Percentiles rank a stretch among this genome's conserved stretches.
phyloP scores from a whole-genome alignment of 2,888 invertebrate species.

The Arge pagana region DNA sequence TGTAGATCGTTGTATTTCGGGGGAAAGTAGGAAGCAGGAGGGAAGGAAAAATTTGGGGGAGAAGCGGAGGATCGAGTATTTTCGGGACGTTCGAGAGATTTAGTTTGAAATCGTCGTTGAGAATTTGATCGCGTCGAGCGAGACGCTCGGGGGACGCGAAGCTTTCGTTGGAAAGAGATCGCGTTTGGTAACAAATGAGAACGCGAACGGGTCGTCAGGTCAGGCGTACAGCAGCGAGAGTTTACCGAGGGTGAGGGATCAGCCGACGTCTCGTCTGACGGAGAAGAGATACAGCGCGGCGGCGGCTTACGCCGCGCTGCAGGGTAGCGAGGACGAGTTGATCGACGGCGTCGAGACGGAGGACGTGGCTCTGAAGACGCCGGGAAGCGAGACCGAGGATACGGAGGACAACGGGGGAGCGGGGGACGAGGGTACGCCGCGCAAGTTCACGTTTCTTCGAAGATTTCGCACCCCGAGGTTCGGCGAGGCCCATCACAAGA shows the following conservation, averaged over 20 bases:
- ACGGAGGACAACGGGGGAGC: constrained; percentile 55
- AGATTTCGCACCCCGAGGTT: constrained; percentile 60
- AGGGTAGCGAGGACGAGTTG: constrained; percentile 57
- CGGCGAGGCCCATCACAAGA: constrained; percentile 64
- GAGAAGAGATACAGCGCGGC: constrained; percentile 52
- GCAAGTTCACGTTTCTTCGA: constrained; percentile 61
- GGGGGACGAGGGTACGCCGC: constrained; percentile 29
- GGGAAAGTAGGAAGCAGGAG: too few species aligned
- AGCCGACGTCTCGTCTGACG: constrained; percentile 44
- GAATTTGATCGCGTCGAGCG: too few species aligned
- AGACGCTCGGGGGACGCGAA: too few species aligned
- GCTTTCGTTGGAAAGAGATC: too few species aligned
- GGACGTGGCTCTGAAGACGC: constrained; percentile 45
- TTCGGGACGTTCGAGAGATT: too few species aligned
- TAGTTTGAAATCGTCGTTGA: too few species aligned
- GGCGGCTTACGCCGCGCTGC: constrained; percentile 51
- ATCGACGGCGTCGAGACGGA: constrained; percentile 47
- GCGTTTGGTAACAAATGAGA: too few species aligned
- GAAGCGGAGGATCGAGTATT: too few species aligned
- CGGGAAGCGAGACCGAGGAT: constrained; percentile 59
- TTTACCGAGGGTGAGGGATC: constrained; percentile 48
- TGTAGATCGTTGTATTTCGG: too few species aligned
- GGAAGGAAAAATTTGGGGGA: too few species aligned
- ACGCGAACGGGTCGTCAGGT: constrained; percentile 43
- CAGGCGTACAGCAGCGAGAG: constrained; percentile 44